Evolutionary conservation across 2,113 vertebrate genomes (phyloP).

Genomic region (Grus americana): DNA sequence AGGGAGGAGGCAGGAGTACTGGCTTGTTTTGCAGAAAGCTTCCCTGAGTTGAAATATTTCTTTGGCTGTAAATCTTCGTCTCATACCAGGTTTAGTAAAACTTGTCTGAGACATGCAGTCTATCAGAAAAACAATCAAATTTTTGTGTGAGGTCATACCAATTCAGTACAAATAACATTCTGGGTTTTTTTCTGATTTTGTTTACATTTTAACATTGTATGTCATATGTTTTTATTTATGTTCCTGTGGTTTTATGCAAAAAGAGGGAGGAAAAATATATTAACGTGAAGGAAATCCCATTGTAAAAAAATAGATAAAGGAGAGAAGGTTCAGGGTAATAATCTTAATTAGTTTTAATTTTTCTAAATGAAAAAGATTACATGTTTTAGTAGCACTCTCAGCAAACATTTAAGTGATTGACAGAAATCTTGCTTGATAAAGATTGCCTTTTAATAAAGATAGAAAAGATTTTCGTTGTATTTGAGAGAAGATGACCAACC

Average conservation of each 20-base stretch:
- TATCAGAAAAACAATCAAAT: not conserved
- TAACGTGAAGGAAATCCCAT: not conserved
- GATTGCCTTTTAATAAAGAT: not conserved
- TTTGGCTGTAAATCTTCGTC: not conserved
- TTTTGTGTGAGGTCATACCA: not conserved
- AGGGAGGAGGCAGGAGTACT: not conserved
- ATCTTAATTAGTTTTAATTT: not conserved
- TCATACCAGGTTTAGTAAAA: not conserved
- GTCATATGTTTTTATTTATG: not conserved
- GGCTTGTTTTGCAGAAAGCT: not conserved
- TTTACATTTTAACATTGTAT: not conserved
- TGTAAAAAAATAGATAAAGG: not conserved
- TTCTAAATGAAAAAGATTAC: not conserved
- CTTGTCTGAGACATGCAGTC: not conserved
- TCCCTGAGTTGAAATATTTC: not conserved
- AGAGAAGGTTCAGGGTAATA: not conserved
- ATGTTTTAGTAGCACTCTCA: not conserved
- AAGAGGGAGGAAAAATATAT: not conserved
- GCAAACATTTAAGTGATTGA: not conserved
- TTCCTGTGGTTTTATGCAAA: not conserved
- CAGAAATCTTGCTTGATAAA: not conserved
- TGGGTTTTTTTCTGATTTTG: not conserved
- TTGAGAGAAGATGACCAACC: not conserved
- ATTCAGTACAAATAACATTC: not conserved
- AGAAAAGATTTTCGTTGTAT: not conserved